Evolutionary conservation across 2,888 invertebrate species (phyloP).

Genomic region (Isoperla grammatica): DNA sequence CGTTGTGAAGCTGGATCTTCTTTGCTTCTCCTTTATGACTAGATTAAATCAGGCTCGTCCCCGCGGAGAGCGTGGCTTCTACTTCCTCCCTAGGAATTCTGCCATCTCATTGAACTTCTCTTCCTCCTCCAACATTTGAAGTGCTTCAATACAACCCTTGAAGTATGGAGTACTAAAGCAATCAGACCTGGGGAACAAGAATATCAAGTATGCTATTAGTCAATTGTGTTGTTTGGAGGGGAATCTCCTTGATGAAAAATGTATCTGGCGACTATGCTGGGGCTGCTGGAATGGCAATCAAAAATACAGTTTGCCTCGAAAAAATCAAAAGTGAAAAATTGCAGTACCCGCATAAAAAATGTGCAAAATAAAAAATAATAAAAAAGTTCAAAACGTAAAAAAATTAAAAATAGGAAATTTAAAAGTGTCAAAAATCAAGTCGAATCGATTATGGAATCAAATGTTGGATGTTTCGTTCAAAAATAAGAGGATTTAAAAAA

Average conservation of each 20-base stretch:
- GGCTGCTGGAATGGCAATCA: constrained; percentile 12
- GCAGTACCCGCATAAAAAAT: background rate
- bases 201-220: constrained; percentile 24
- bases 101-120: constrained; percentile 72
- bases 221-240: background rate
- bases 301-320: constrained; percentile 1
- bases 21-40: background rate
- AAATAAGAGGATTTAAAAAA: background rate
- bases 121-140: constrained; percentile 70
- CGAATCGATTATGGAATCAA: no score
- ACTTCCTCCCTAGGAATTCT: constrained; percentile 66
- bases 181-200: constrained; percentile 57
- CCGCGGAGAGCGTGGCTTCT: background rate
- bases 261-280: background rate
- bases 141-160: constrained; percentile 73
- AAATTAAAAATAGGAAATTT: background rate
- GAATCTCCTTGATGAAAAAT: background rate
- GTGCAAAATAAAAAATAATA: background rate
- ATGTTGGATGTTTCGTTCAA: background rate
- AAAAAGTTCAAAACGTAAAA: background rate
- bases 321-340: background rate
- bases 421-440: background rate
- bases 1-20: background rate
- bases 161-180: constrained; percentile 77
- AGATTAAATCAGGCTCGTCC: constrained; percentile 2